Conservation (phyloP, 2,113 vertebrate species). For the Cyanocitta stelleri region DNA sequence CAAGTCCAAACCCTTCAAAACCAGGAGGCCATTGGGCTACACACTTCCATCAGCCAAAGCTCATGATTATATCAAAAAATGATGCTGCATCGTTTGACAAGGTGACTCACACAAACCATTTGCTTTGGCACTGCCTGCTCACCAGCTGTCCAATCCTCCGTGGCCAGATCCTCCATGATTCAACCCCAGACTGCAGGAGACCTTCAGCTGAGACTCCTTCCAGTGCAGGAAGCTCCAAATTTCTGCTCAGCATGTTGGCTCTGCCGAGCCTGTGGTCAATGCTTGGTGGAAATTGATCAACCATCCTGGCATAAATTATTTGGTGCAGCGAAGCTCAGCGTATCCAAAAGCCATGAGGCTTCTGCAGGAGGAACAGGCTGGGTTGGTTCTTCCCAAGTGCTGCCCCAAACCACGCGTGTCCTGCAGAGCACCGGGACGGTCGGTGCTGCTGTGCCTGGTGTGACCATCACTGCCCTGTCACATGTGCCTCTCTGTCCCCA, state of each 20-base stretch:
- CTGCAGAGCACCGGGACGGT: fast-evolving
- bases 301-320: neutral
- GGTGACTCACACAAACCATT: neutral
- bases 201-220: neutral
- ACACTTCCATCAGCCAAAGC: neutral
- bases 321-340: neutral
- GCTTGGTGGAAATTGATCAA: neutral
- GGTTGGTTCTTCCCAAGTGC: neutral
- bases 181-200: neutral
- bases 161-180: neutral
- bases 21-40: neutral
- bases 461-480: neutral
- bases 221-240: neutral
- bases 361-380: neutral
- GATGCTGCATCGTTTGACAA: neutral
- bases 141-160: neutral
- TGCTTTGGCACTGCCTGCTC: neutral
- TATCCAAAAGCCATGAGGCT: neutral
- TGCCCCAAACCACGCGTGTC: fast-evolving
- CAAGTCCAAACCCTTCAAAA: neutral
- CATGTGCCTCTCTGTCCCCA: neutral
- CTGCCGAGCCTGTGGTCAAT: fast-evolving
- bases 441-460: too few relatives aligned
- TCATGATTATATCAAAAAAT: fast-evolving
- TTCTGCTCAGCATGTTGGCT: fast-evolving